Base-by-base conservation (phyloP, 1,140 invertebrate genomes). In the Tribolium madens region DNA sequence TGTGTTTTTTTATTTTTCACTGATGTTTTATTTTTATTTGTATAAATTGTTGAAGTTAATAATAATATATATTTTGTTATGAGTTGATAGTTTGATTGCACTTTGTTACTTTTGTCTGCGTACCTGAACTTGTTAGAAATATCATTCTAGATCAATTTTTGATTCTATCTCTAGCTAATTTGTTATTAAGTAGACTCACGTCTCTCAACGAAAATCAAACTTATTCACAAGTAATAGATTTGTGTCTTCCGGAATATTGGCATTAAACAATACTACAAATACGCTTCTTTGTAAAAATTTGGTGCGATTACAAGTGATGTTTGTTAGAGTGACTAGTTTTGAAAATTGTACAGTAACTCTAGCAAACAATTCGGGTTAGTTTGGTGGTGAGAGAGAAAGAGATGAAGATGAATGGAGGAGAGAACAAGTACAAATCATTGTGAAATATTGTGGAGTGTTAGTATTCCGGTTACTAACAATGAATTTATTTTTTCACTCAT, bases 51-150 rank as follows among this genome's bases (percentile, higher is more conserved):
- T 84, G 82, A 84, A 80, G 81, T 83, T 84, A 76, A 83, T 84
- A 57, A 84, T 80, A 83, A 84, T 83, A 84, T 84, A 84, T 84
- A 84, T 84, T 84, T 84, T 84, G 83, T 84, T 84, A 83, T 80
- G 81, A 82, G 78, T 76, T 75, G 60, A 79, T 83, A 76, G 80
- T 81, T 83, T 83, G 77, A 78, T 81, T 83, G 80, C 78, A 78
- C 74, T 77, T 70, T 76, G 60, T 79, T 79, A 73, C 42, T 79
- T 79, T 78, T 73, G 78, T 78, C 71, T 81, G 76, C 78, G 81
- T 84, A 83, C 82, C 83, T 83, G 83, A 84, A 73, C 46, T 78
- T 80, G 76, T 80, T 74, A 70, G 70, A 47, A 76, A 74, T 57
- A 74, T 57, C 50, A 60, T 74, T 74, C 50, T 74, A 74, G 50